These are phyloP conservation scores for Periophthalmus magnuspinnatus DNA, from an alignment of 2,797 vertebrate genomes.

Conservation along the genomic window DNA sequence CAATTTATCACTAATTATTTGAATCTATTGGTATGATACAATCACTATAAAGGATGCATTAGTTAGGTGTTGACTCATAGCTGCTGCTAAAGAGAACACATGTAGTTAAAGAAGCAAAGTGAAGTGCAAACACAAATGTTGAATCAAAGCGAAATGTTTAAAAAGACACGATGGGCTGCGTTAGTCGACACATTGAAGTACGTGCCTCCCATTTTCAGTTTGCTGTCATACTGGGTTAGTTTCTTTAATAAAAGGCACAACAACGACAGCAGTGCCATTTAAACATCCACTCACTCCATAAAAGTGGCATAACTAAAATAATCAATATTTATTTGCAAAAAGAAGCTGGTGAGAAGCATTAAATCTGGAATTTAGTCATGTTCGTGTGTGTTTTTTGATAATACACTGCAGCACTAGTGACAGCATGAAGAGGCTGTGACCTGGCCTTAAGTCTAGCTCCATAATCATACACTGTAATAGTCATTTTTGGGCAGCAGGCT, in stretches of 20 bases:
- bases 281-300: too few species aligned
- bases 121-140: background rate
- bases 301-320: too few species aligned
- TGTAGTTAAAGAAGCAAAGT: background rate
- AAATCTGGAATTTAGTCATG: too few species aligned
- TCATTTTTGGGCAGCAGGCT: conserved; percentile 55
- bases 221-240: too few species aligned
- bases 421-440: conserved; percentile 19
- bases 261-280: too few species aligned
- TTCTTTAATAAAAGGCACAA: too few species aligned
- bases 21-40: background rate
- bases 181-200: too few species aligned
- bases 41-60: background rate
- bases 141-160: background rate
- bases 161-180: too few species aligned
- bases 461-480: conserved; percentile 39
- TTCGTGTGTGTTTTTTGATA: background rate
- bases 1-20: background rate
- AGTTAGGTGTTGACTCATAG: background rate
- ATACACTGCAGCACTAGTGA: background rate
- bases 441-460: conserved; percentile 41
- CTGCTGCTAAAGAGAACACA: background rate
- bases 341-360: too few species aligned
- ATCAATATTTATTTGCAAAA: too few species aligned
- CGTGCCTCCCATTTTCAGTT: too few species aligned